Evolutionary conservation across 2,888 invertebrate species (phyloP).

Genomic region (Sarcophaga carnaria): DNA sequence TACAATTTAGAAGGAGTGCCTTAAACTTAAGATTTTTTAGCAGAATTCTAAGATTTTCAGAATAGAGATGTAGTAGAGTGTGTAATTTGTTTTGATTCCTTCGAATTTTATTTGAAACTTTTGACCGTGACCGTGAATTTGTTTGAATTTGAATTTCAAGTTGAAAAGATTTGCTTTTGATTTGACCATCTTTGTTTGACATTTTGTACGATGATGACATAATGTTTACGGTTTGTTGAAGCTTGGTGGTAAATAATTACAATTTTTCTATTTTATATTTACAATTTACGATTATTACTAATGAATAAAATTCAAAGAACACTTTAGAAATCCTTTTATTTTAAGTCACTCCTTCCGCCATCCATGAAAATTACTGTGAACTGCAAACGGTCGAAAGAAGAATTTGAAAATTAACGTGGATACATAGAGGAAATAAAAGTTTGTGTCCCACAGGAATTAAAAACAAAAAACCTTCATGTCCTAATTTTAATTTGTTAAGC

Average conservation of each 20-base stretch:
- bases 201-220: slow-evolving; percentile 20
- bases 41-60: background rate
- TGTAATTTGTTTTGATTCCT: slow-evolving; percentile 40
- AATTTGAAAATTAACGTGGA: too few species aligned
- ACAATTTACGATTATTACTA: background rate
- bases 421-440: too few species aligned
- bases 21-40: background rate
- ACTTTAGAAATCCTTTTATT: too few species aligned
- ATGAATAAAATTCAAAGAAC: slow-evolving; percentile 10
- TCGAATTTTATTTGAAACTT: slow-evolving; percentile 41
- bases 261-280: slow-evolving; percentile 21
- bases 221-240: slow-evolving; percentile 64
- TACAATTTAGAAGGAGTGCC: background rate
- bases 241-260: slow-evolving; percentile 58
- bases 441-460: too few species aligned
- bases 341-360: too few species aligned
- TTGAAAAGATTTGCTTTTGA: slow-evolving; percentile 22
- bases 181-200: slow-evolving; percentile 32
- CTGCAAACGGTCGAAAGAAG: too few species aligned
- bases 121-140: slow-evolving; percentile 63
- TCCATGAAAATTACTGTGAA: too few species aligned
- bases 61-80: background rate
- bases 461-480: too few species aligned
- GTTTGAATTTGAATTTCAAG: background rate
- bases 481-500: too few species aligned